Base-by-base conservation (phyloP, 1,140 invertebrate genomes). In the Lepidurus arcticus region DNA sequence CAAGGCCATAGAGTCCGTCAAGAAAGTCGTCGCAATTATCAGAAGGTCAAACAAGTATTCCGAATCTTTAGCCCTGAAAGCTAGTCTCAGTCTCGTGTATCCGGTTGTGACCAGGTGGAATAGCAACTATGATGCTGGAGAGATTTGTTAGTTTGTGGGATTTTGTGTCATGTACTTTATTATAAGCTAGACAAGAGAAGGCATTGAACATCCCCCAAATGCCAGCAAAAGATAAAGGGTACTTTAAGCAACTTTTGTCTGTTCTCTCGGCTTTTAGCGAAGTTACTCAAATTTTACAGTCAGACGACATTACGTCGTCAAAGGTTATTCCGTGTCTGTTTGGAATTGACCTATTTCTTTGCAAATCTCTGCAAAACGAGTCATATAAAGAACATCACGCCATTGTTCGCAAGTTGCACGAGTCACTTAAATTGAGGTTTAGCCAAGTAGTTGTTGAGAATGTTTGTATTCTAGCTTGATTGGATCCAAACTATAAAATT, bases 101-200 rank as follows among this genome's bases (percentile, higher is more conserved):
- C 75, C 75, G 11, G n/a, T 76, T 7, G 75, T 76, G 16, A 76
- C 75, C n/a, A n/a, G 75, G 7, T 76, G 75, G 75, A 76, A 76
- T 42, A 26, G 21, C n/a, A 76, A 24, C 75, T 42, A 43, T 21
- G 16, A 76, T 2, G 75, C 34, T 76, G 1, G 75, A 76, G 75
- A 42, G 75, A 21, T 76, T 76, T 44, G 11, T 76, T 7, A 42
- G 16, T n/a, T 21, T 47, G 45, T 47, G 45, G 45, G 45, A 47
- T 47, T 47, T 10, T 47, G 75, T 76, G 9, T 16, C 24, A 76
- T n/a, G 7, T 26, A 44, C 44, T 76, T 76, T 24, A n/a, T 24
- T 21, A 44, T 5, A 76, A 44, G 75, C 75, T 10, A 42, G 21
- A 34, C 21, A n/a, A 42, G 74, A 74, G 10, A 10, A 10, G 11